phyloP scores from a whole-genome alignment of 2,888 invertebrate species.

The Parascotia fuliginaria region DNA sequence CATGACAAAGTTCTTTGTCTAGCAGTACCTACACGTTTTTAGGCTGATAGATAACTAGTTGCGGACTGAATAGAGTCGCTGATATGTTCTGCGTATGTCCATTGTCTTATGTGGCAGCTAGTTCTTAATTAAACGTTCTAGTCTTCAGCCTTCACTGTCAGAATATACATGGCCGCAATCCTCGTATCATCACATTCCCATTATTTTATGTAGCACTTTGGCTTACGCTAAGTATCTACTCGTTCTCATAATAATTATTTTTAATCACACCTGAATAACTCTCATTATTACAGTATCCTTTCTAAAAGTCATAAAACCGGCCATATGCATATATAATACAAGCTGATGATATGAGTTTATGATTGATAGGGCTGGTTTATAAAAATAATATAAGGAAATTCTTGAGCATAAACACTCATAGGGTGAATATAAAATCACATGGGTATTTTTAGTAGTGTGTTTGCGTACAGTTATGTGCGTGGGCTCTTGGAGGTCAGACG shows the following conservation, averaged over 20 bases:
- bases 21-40: no score
- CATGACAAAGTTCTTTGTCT: no score
- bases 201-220: constrained; percentile 40
- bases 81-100: no score
- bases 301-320: constrained; percentile 4
- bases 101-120: background rate
- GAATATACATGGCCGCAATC: no score
- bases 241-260: constrained; percentile 32
- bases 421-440: constrained; percentile 15
- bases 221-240: constrained; percentile 26
- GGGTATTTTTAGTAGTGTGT: constrained; percentile 21
- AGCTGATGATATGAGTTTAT: constrained; percentile 34
- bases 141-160: constrained; percentile 46
- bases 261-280: constrained; percentile 30
- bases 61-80: no score
- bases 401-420: constrained; percentile 19
- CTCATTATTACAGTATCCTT: constrained; percentile 6
- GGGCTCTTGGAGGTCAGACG: constrained; percentile 64
- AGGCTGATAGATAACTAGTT: no score
- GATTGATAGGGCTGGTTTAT: constrained; percentile 21
- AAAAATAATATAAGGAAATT: constrained; percentile 10
- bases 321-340: constrained; percentile 30
- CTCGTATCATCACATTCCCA: no score
- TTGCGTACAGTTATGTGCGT: constrained; percentile 71
- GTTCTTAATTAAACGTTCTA: constrained; percentile 50